These are phyloP conservation scores for Eupleurogrammus muticus DNA, from an alignment of 2,797 vertebrate genomes.

Conservation along the genomic window DNA sequence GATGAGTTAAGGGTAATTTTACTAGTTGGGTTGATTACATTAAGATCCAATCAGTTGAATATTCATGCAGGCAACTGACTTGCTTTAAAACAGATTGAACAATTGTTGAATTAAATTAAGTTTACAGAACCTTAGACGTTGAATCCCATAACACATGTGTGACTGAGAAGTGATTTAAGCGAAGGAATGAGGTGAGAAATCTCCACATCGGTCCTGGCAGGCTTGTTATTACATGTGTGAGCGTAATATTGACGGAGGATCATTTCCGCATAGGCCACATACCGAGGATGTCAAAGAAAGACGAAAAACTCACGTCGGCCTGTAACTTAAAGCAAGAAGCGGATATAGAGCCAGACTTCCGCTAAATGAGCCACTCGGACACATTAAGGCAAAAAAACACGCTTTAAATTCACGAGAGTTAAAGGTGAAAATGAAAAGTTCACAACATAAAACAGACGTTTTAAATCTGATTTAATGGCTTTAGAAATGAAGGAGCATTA, in stretches of 20 bases:
- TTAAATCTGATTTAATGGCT: background rate
- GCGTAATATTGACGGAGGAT: constrained; percentile 43
- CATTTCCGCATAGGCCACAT: constrained; percentile 73
- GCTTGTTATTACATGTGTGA: constrained; percentile 71
- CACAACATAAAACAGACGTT: too few relatives aligned
- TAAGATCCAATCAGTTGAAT: background rate
- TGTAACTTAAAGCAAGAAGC: constrained; percentile 20
- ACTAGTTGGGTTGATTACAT: background rate
- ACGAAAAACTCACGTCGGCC: constrained; percentile 20
- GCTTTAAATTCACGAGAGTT: background rate
- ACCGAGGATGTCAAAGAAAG: constrained; percentile 32
- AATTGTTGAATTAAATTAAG: too few relatives aligned
- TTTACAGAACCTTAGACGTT: background rate
- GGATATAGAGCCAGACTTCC: constrained; percentile 45
- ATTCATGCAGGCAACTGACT: background rate
- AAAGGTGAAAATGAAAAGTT: background rate
- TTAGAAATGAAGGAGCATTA: background rate
- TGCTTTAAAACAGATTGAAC: too few relatives aligned
- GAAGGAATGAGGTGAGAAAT: background rate
- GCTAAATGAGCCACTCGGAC: constrained; percentile 23
- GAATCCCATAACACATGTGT: too few relatives aligned
- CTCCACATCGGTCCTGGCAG: background rate
- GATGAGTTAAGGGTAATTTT: too few relatives aligned
- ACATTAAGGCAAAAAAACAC: background rate
- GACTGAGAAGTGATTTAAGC: background rate